Conservation (phyloP, 2,888 invertebrate species). For the Melinaea marsaeus region DNA sequence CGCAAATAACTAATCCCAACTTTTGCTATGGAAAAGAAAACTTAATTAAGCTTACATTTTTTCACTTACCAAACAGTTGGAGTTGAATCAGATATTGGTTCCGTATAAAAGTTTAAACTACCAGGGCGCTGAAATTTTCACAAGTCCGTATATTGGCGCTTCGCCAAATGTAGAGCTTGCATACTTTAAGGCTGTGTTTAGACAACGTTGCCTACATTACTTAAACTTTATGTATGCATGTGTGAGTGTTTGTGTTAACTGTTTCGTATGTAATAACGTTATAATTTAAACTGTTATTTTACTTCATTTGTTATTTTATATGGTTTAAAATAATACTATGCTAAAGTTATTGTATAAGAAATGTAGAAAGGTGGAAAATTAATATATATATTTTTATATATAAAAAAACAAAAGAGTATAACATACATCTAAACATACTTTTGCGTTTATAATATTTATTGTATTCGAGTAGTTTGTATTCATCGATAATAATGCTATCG, state of each 20-base stretch:
- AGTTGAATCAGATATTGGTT: conserved; percentile 15
- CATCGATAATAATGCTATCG: not conserved
- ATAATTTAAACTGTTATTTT: not conserved
- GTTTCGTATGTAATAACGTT: not conserved
- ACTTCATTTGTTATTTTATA: not conserved
- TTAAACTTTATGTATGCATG: not conserved
- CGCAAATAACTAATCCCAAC: no score
- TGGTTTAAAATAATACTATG: no score
- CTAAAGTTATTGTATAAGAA: no score
- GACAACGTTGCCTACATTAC: conserved; percentile 7
- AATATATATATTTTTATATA: not conserved
- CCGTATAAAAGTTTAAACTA: conserved; percentile 18
- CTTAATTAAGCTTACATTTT: conserved; percentile 4
- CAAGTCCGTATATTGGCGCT: conserved; percentile 38
- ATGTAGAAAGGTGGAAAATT: no score
- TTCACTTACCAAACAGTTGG: conserved; percentile 5
- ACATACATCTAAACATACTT: not conserved
- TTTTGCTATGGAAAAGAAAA: not conserved
- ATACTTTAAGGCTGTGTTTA: conserved; percentile 12
- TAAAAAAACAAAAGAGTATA: not conserved
- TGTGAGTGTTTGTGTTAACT: not conserved
- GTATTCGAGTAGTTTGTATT: conserved; percentile 3
- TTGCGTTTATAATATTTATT: conserved; percentile 3
- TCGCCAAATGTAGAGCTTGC: conserved; percentile 32
- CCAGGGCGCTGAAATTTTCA: conserved; percentile 27